Evolutionary conservation across 2,797 vertebrate genomes (phyloP).

Genomic region (Poecilia velifera): DNA sequence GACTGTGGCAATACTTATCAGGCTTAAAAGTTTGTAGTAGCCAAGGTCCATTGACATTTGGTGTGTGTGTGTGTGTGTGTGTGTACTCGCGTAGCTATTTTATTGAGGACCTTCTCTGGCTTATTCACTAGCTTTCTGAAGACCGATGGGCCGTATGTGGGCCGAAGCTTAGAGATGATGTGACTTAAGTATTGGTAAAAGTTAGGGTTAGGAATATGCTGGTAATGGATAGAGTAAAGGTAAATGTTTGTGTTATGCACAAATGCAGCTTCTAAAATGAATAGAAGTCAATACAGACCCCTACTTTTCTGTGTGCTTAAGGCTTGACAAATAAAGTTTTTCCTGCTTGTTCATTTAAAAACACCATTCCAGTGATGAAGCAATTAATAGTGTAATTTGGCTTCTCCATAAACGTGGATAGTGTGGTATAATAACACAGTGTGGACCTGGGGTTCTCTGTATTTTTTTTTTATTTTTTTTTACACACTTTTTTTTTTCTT

Average conservation of each 20-base stretch:
- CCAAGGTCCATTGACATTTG: not conserved
- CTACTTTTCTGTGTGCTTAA: not conserved
- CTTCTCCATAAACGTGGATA: conserved; percentile 24
- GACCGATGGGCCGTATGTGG: not conserved
- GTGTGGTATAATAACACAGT: conserved; percentile 18
- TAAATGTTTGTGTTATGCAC: not conserved
- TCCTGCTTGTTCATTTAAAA: conserved; percentile 13
- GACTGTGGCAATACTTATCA: not conserved
- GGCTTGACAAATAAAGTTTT: conserved; percentile 19
- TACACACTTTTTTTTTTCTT: conserved; percentile 20
- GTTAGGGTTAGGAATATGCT: not conserved
- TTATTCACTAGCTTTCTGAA: not conserved
- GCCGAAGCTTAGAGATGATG: not conserved
- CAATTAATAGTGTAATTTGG: conserved; percentile 20
- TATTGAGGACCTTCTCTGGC: not conserved
- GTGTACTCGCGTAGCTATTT: not conserved
- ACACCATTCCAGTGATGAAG: conserved; percentile 34
- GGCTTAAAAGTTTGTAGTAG: conserved; percentile 1
- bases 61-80: not conserved
- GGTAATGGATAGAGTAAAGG: not conserved
- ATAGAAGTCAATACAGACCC: not conserved
- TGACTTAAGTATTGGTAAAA: not conserved
- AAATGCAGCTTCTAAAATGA: not conserved
- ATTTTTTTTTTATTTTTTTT: conserved; percentile 25
- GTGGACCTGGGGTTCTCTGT: conserved; percentile 11